Conservation (phyloP, 37 sponge, comb jelly and placozoan species). For the Beroe forskalii region DNA sequence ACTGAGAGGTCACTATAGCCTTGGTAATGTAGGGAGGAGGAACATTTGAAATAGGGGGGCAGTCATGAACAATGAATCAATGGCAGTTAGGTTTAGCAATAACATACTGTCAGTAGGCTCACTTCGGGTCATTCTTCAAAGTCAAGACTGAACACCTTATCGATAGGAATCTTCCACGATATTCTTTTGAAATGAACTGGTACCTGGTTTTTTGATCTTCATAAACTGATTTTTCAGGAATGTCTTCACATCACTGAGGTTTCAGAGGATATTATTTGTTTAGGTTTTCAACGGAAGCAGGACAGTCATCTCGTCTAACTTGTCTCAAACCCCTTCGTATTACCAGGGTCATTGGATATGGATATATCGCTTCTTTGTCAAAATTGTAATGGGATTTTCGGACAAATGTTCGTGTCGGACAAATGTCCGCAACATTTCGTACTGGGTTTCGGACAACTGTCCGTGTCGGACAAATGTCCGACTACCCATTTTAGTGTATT, state of each 20-base stretch:
- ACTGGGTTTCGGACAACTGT: too few species aligned
- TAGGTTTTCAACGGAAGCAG: constrained; percentile 81
- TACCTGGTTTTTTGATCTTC: constrained; percentile 73
- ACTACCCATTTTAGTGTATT: too few species aligned
- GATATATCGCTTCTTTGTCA: constrained; percentile 90
- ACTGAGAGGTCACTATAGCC: constrained; percentile 81
- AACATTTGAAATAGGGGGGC: constrained; percentile 75
- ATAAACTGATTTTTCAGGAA: constrained; percentile 82
- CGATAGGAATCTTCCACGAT: constrained; percentile 84
- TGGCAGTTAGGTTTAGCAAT: constrained; percentile 80
- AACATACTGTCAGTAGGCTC: constrained; percentile 84
- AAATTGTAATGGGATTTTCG: too few species aligned
- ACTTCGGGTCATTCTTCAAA: constrained; percentile 70
- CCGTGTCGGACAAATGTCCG: too few species aligned
- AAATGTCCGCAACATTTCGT: too few species aligned
- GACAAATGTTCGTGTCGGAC: too few species aligned
- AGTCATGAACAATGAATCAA: constrained; percentile 78
- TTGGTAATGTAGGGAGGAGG: constrained; percentile 90
- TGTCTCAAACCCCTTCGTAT: constrained; percentile 94
- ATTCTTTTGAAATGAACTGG: constrained; percentile 86
- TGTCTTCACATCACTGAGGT: constrained; percentile 75
- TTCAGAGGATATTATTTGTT: constrained; percentile 73
- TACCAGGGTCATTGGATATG: constrained; percentile 79
- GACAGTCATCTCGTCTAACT: constrained; percentile 90
- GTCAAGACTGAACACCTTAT: constrained; percentile 77